Evolutionary conservation across 2,888 invertebrate genomes (phyloP).

Genomic region (Xylota segnis): DNA sequence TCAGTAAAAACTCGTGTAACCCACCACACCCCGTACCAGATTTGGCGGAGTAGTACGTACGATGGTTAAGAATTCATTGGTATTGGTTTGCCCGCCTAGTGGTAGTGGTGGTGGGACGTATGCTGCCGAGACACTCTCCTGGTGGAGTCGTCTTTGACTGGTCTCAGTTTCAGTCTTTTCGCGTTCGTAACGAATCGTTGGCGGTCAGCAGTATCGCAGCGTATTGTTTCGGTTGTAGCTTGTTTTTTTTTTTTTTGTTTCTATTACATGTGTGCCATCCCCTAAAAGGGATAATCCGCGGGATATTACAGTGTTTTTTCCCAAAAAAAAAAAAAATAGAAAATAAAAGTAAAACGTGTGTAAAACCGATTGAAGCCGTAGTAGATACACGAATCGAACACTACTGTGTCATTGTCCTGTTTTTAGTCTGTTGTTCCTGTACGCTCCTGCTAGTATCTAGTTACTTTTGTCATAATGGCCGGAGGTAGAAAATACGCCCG

Average conservation of each 20-base stretch:
- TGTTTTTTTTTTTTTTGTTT: constrained; percentile 30
- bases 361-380: constrained; percentile 55
- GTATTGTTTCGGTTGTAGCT: constrained; percentile 73
- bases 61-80: constrained; percentile 37
- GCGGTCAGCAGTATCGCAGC: constrained; percentile 83
- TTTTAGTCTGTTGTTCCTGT: constrained; percentile 46
- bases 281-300: constrained; percentile 54
- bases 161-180: constrained; percentile 82
- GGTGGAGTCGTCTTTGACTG: constrained; percentile 71
- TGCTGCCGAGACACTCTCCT: constrained; percentile 59
- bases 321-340: constrained; percentile 20
- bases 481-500: constrained; percentile 82
- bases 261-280: constrained; percentile 65
- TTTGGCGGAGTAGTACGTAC: constrained; percentile 32
- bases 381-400: constrained; percentile 1
- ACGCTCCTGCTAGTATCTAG: constrained; percentile 60
- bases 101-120: constrained; percentile 31
- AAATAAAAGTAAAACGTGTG: constrained; percentile 18
- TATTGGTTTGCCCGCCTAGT: constrained; percentile 29
- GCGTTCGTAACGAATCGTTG: constrained; percentile 80
- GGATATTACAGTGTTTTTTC: constrained; percentile 40
- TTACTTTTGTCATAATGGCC: constrained; percentile 80
- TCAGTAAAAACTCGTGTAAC: constrained; percentile 41
- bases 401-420: constrained; percentile 59
- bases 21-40: constrained; percentile 17